phyloP scores from a whole-genome alignment of 1,140 invertebrate genomes.

The Drosophila trapezifrons region DNA sequence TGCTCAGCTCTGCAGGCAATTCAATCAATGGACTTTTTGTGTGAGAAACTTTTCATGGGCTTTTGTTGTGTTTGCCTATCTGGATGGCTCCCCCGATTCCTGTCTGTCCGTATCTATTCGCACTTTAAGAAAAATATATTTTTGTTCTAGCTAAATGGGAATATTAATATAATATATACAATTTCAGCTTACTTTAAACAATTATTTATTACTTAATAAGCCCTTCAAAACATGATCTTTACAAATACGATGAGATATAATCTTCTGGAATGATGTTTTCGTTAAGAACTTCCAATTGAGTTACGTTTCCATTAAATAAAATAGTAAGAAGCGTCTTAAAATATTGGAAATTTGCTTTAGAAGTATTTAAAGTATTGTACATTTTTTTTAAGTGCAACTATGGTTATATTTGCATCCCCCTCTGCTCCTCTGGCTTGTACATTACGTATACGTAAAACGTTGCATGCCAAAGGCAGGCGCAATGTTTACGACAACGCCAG shows the following conservation, averaged over 20 bases:
- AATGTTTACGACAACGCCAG: slow-evolving; percentile 76
- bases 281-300: too few species aligned
- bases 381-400: not conserved
- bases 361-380: not conserved
- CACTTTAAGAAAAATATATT: not conserved
- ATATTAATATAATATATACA: too few species aligned
- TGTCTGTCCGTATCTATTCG: slow-evolving; percentile 26
- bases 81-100: slow-evolving; percentile 45
- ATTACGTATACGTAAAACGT: slow-evolving; percentile 71
- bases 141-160: not conserved
- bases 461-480: slow-evolving; percentile 69
- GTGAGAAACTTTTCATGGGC: slow-evolving; percentile 43
- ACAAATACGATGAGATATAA: not conserved
- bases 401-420: slow-evolving; percentile 4
- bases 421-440: slow-evolving; percentile 23
- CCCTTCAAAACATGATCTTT: not conserved
- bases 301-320: too few species aligned
- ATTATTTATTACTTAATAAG: too few species aligned
- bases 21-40: slow-evolving; percentile 78
- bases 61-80: slow-evolving; percentile 63
- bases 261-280: too few species aligned
- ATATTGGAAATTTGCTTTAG: not conserved
- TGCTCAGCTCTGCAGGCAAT: slow-evolving; percentile 60
- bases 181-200: too few species aligned
- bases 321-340: too few species aligned